These are phyloP conservation scores for Ranitomeya imitator DNA, from an alignment of 2,113 vertebrate genomes.

Conservation along the genomic window DNA sequence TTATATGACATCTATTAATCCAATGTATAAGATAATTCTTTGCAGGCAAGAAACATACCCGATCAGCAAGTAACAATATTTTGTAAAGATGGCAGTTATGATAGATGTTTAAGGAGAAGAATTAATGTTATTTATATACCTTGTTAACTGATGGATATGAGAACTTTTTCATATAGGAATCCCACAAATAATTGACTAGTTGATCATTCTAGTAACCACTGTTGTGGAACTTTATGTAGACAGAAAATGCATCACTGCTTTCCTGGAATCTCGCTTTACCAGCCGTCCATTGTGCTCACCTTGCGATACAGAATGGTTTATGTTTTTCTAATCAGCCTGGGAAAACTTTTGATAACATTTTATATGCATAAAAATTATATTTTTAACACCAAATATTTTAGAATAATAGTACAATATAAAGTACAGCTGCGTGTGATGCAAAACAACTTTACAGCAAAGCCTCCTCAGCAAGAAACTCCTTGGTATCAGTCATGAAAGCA, in stretches of 20 bases:
- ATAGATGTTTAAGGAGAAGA: background rate
- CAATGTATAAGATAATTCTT: background rate
- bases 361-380: background rate
- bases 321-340: background rate
- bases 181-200: background rate
- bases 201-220: background rate
- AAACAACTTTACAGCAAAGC: background rate
- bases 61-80: background rate
- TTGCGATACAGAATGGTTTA: background rate
- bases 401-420: background rate
- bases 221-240: background rate
- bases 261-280: slow-evolving; percentile 8
- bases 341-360: background rate
- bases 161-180: background rate
- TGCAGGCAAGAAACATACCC: background rate
- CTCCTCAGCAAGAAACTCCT: background rate
- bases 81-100: background rate
- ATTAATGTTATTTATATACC: background rate
- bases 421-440: background rate
- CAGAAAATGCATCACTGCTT: slow-evolving; percentile 23
- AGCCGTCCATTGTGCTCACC: background rate
- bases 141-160: background rate
- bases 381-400: background rate
- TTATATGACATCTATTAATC: too few relatives aligned
- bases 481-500: background rate